Percentiles rank a stretch among this genome's conserved stretches.
These are phyloP conservation scores for Hemiscyllium ocellatum DNA, from an alignment of 2,113 vertebrate genomes.

Conservation along the genomic window DNA sequence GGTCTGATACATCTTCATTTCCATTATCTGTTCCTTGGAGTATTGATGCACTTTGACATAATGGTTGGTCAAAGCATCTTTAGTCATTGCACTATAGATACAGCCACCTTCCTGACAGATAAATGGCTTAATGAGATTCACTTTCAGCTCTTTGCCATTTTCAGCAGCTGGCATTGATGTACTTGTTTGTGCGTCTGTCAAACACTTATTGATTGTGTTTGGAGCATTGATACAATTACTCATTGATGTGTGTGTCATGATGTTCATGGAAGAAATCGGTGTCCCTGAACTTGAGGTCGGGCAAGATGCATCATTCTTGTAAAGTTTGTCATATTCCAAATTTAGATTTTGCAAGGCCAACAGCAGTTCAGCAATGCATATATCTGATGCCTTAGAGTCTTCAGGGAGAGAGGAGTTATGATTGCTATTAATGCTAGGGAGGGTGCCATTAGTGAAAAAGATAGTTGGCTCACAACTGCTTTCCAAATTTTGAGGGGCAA, in stretches of 20 bases:
- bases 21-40: constrained; percentile 76
- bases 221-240: constrained; percentile 28
- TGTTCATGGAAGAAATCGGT: constrained; percentile 50
- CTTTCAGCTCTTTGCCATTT: constrained; percentile 53
- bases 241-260: not conserved
- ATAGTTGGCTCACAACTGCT: constrained; percentile 50
- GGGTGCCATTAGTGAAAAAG: constrained; percentile 44
- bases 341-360: constrained; percentile 73
- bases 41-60: constrained; percentile 83
- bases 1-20: constrained; percentile 77
- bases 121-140: constrained; percentile 71
- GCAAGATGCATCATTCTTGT: constrained; percentile 41
- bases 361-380: constrained; percentile 69
- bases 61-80: constrained; percentile 85
- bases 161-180: constrained; percentile 51
- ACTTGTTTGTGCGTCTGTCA: constrained; percentile 45
- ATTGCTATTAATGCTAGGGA: constrained; percentile 27
- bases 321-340: constrained; percentile 59
- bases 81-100: constrained; percentile 77
- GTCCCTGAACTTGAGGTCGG: constrained; percentile 22
- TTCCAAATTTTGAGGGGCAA: constrained; percentile 50
- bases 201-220: constrained; percentile 33
- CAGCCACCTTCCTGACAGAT: constrained; percentile 73
- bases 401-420: constrained; percentile 52
- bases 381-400: constrained; percentile 55